phyloP scores from a whole-genome alignment of 2,113 vertebrate species.

The Lophotis ruficrista region DNA sequence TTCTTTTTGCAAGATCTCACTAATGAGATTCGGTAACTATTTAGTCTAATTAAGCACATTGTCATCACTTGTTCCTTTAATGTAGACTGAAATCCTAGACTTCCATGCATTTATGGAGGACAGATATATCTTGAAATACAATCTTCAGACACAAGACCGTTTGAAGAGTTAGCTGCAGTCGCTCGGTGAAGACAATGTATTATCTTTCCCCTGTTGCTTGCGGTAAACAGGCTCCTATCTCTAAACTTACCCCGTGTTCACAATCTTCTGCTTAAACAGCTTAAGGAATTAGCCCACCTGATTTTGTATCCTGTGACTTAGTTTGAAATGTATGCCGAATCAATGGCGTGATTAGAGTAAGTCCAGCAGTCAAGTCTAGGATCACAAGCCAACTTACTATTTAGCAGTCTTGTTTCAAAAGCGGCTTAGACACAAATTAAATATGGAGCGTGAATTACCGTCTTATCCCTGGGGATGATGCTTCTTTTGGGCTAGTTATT shows the following conservation, averaged over 20 bases:
- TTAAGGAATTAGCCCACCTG: constrained; percentile 56
- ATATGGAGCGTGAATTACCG: constrained; percentile 53
- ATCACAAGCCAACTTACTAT: constrained; percentile 55
- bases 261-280: constrained; percentile 25
- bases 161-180: constrained; percentile 7
- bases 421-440: constrained; percentile 66
- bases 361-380: constrained; percentile 54
- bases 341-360: constrained; percentile 6
- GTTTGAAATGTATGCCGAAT: constrained; percentile 26
- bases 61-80: neutral
- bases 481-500: constrained; percentile 69
- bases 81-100: constrained; percentile 20
- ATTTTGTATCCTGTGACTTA: constrained; percentile 24
- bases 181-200: neutral
- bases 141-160: neutral
- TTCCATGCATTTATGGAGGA: neutral
- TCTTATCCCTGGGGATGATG: constrained; percentile 56
- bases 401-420: constrained; percentile 61
- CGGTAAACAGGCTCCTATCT: constrained; percentile 21
- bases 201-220: neutral
- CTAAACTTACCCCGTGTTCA: neutral
- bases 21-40: neutral
- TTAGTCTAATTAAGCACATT: neutral
- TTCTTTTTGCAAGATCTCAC: neutral
- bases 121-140: neutral